phyloP scores from a whole-genome alignment of 1,140 invertebrate genomes.

The Meteorus sp. region DNA sequence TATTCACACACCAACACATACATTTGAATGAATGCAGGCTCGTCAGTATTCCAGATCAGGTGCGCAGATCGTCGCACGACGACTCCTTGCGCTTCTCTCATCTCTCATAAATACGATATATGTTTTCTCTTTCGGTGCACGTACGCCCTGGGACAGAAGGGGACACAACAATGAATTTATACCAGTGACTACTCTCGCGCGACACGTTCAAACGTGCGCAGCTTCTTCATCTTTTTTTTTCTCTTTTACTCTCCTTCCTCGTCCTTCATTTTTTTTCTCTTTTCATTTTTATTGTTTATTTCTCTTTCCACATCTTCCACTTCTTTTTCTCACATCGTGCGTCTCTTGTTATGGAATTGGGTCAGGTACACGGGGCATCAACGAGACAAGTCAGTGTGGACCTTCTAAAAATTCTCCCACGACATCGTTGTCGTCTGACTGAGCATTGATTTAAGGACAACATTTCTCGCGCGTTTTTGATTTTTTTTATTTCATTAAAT shows the following conservation, averaged over 20 bases:
- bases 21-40: background rate
- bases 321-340: background rate
- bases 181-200: constrained; percentile 42
- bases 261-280: background rate
- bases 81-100: constrained; percentile 6
- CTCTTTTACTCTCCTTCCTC: background rate
- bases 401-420: constrained; percentile 4
- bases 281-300: background rate
- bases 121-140: constrained; percentile 44
- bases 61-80: constrained; percentile 37
- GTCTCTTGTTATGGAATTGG: constrained; percentile 36
- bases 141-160: constrained; percentile 36
- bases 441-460: constrained; percentile 42
- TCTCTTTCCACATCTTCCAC: background rate
- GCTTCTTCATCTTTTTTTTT: background rate
- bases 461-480: constrained; percentile 11
- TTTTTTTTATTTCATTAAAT: background rate
- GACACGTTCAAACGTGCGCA: constrained; percentile 30
- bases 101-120: constrained; percentile 40
- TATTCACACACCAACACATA: background rate
- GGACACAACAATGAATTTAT: constrained; percentile 42
- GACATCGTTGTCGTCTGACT: background rate
- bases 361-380: constrained; percentile 38
- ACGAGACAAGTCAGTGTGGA: too few species aligned
- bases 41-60: constrained; percentile 47